phyloP scores from a whole-genome alignment of 2,888 invertebrate species.

The Smittia aterrima region DNA sequence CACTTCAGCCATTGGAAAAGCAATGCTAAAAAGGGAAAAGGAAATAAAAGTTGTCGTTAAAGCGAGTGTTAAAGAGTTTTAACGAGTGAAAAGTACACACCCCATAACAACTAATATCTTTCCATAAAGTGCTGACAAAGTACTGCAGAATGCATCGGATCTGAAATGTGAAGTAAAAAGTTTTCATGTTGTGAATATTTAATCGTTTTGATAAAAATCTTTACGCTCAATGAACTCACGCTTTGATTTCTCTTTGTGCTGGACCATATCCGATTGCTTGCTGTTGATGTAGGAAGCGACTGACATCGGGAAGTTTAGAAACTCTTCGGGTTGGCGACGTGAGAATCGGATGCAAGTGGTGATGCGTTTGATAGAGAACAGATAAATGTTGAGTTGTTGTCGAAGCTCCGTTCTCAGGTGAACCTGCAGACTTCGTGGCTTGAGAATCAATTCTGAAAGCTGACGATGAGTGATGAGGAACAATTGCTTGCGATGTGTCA shows the following conservation, averaged over 20 bases:
- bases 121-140: conserved; percentile 89
- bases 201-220: neutral
- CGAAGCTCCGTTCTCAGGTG: conserved; percentile 36
- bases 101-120: conserved; percentile 93
- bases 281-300: conserved; percentile 42
- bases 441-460: neutral
- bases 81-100: conserved; percentile 22
- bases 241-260: conserved; percentile 48
- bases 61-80: neutral
- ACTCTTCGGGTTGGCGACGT: conserved; percentile 51
- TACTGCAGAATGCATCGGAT: conserved; percentile 79
- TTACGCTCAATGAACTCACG: conserved; percentile 48
- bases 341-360: conserved; percentile 53
- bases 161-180: conserved; percentile 56
- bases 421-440: conserved; percentile 7
- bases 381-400: conserved; percentile 48
- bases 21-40: conserved; percentile 56
- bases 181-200: neutral
- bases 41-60: conserved; percentile 1
- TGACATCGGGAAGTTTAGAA: conserved; percentile 47
- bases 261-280: conserved; percentile 42
- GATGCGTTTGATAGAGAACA: conserved; percentile 51
- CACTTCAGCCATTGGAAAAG: conserved; percentile 94
- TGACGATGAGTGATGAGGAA: neutral
- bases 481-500: conserved; percentile 10